Evolutionary conservation across 2,113 vertebrate species (phyloP).

Genomic region (Tichodroma muraria): DNA sequence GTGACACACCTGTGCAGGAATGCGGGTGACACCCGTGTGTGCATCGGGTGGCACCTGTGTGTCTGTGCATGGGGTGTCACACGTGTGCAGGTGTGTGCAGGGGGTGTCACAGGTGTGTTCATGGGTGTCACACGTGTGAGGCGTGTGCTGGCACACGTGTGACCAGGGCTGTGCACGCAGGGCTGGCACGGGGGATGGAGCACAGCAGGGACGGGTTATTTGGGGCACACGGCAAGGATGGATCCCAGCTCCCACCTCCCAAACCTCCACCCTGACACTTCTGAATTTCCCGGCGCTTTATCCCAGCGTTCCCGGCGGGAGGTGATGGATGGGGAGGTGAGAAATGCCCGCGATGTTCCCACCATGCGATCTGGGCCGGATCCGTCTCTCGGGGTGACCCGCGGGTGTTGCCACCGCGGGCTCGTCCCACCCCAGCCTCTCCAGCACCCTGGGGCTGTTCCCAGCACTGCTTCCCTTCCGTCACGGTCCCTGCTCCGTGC

Average conservation of each 20-base stretch:
- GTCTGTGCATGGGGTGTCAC: background rate
- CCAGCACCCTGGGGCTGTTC: fast-evolving
- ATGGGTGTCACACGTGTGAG: fast-evolving
- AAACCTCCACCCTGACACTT: background rate
- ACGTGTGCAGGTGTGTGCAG: background rate
- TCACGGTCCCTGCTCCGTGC: background rate
- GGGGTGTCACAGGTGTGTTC: too few relatives aligned
- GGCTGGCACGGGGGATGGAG: background rate
- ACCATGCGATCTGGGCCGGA: fast-evolving
- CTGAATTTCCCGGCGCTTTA: background rate
- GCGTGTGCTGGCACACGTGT: background rate
- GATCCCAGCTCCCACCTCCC: background rate
- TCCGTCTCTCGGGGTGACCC: fast-evolving
- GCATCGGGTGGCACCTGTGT: background rate
- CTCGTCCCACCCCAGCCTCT: background rate
- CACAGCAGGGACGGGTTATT: background rate
- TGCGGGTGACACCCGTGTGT: background rate
- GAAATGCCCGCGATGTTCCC: background rate
- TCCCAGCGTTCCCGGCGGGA: background rate
- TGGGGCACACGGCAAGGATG: fast-evolving
- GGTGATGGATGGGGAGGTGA: background rate
- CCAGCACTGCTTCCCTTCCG: fast-evolving
- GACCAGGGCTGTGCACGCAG: background rate
- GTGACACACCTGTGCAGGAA: background rate
- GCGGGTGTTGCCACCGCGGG: background rate